Percentiles rank a stretch among this genome's conserved stretches.
phyloP scores from a whole-genome alignment of 2,888 invertebrate genomes.

The Synergus itoensis region DNA sequence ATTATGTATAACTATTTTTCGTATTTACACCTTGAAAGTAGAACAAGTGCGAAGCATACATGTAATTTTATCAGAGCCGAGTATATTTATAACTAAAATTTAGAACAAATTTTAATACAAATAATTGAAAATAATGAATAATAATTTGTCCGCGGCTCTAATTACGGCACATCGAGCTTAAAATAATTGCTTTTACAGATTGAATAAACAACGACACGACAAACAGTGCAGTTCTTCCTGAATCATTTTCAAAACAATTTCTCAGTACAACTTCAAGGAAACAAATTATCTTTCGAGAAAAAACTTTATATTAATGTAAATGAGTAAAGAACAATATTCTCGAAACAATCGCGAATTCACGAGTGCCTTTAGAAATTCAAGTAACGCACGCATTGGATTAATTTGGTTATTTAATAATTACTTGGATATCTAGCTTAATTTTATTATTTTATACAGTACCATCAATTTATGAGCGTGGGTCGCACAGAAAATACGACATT shows the following conservation, averaged over 20 bases:
- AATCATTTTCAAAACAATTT: conserved; percentile 1
- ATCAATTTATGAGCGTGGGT: conserved; percentile 28
- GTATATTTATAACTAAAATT: background rate
- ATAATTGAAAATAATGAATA: background rate
- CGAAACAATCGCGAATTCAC: conserved; percentile 15
- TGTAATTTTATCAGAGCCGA: conserved; percentile 33
- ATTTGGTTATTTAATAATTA: conserved; percentile 7
- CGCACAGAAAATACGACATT: conserved; percentile 26
- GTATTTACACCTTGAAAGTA: conserved; percentile 21
- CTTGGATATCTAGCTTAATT: conserved; percentile 33
- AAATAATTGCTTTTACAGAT: conserved; percentile 32
- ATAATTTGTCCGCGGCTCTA: background rate
- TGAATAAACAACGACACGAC: conserved; percentile 26
- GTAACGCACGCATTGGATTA: conserved; percentile 22
- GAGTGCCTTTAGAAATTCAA: conserved; percentile 20
- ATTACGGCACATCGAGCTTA: conserved; percentile 18
- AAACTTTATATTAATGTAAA: background rate
- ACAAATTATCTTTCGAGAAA: background rate
- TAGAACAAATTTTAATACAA: background rate
- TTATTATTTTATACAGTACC: conserved; percentile 24
- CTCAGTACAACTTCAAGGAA: background rate
- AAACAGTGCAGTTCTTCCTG: background rate
- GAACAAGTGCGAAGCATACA: conserved; percentile 34
- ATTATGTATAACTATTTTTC: conserved; percentile 23
- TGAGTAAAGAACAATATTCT: background rate